Base-by-base conservation (phyloP, 2,888 invertebrate genomes). In the Elmis aenea region DNA sequence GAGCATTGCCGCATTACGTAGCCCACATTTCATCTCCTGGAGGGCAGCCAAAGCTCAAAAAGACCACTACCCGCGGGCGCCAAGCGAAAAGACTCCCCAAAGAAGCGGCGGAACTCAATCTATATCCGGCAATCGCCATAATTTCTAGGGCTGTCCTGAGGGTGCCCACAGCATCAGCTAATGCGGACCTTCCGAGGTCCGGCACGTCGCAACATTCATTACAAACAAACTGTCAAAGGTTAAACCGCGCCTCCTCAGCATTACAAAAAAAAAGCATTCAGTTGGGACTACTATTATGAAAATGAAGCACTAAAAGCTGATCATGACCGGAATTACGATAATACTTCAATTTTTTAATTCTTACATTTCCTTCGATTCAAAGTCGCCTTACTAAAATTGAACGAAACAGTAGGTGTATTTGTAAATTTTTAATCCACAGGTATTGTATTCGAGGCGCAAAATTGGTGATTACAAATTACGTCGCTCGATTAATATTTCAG, bases 21-120 rank as follows among this genome's bases (percentile, higher is more conserved):
- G 52, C 51, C 55, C 48, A 58, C 59, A 58, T 57, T 61, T 60
- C 58, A 61, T 59, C 54, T 57, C 45, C 57, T 62, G 60, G 62
- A 61, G 57, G 52, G 51, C 45, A 50, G 59, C 60, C 60, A 61
- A 57, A 51, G 52, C 47, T 50, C 42, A 46, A 33, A 48, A 50
- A 49, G 48, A 53, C 50, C 46, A 41, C 40, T 43, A 45, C 37
- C 40, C 42, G 46, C 38, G 34, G 48, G 42, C 48, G 47, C 42
- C 44, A 46, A 46, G 38, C 41, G 40, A 49, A 51, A 48, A 46
- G 46, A 32, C 43, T 46, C 45, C 46, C 48, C 38, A 49, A 57
- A 53, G n/a, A 54, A 51, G 38, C 36, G 37, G 38, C 43, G 46
- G 50, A 49, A 48, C 50, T 50, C 52, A 48, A 59, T 57, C 57